Conservation (phyloP, 2,888 invertebrate genomes). For the Tachystola acroxantha region DNA sequence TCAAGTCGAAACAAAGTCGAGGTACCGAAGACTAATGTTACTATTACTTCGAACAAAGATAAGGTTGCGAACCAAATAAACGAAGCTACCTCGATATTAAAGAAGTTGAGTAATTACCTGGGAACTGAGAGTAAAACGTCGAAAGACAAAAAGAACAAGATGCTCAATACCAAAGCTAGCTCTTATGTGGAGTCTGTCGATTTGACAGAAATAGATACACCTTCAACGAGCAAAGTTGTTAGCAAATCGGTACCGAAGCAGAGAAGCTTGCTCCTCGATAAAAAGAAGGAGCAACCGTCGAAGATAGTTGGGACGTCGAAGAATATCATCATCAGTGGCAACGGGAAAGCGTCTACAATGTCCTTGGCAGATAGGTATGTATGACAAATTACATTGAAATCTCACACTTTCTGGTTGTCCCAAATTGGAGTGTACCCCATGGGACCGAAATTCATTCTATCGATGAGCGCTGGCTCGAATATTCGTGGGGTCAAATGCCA, state of each 20-base stretch:
- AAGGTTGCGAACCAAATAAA: constrained; percentile 2
- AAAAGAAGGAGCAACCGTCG: constrained; percentile 2
- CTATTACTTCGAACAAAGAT: background rate
- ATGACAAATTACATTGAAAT: too few relatives aligned
- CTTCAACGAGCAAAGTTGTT: background rate
- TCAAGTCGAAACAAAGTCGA: background rate
- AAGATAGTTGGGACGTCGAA: constrained; percentile 16
- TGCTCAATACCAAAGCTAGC: background rate
- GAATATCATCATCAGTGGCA: constrained; percentile 26
- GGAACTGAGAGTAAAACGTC: background rate
- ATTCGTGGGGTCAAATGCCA: too few relatives aligned
- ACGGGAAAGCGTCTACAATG: constrained; percentile 13
- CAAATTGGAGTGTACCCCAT: too few relatives aligned
- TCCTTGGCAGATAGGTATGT: constrained; percentile 1
- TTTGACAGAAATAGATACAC: constrained; percentile 9
- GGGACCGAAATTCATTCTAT: too few relatives aligned
- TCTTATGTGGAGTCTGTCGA: constrained; percentile 14
- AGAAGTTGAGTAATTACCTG: constrained; percentile 3
- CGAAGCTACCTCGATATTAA: constrained; percentile 4
- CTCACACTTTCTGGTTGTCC: too few relatives aligned
- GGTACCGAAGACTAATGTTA: background rate
- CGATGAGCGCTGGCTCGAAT: too few relatives aligned
- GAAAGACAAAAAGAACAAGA: background rate
- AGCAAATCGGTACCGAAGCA: too few relatives aligned
- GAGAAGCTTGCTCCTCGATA: too few relatives aligned